Evolutionary conservation across 1,140 invertebrate species (phyloP).

Genomic region (Odontomachus brunneus): DNA sequence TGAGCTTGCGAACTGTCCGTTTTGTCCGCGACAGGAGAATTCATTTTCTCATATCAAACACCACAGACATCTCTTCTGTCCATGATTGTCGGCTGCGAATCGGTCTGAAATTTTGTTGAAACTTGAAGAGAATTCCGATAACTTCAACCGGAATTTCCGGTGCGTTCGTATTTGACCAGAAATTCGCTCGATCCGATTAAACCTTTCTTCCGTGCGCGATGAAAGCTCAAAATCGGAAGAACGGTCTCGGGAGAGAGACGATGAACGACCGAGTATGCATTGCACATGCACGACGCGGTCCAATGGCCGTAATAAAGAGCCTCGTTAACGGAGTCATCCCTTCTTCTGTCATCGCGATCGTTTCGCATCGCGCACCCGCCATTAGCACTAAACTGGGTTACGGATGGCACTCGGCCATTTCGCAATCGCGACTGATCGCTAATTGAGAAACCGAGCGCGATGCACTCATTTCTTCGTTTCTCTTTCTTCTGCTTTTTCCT

Average conservation of each 20-base stretch:
- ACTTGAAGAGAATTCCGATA: no score
- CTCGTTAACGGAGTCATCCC: slow-evolving; percentile 41
- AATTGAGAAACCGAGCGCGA: neutral
- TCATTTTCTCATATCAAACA: no score
- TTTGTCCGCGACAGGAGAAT: no score
- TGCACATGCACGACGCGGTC: neutral
- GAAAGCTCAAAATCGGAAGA: neutral
- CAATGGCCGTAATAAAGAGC: slow-evolving; percentile 32
- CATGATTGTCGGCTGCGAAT: no score
- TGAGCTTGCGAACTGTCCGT: no score
- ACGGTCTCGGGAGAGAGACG: neutral
- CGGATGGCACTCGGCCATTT: neutral
- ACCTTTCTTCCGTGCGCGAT: no score
- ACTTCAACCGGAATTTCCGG: no score
- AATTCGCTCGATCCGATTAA: no score
- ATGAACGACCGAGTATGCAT: neutral
- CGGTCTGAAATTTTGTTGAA: no score
- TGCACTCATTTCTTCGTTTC: neutral
- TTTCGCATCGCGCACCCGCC: slow-evolving; percentile 34
- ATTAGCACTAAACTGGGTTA: slow-evolving; percentile 53
- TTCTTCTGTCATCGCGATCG: slow-evolving; percentile 37
- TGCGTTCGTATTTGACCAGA: no score
- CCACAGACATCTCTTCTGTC: no score
- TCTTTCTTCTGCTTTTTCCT: no score
- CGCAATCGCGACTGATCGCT: slow-evolving; percentile 15